Conservation (phyloP, 1,140 invertebrate genomes). For the Ganaspis sp. region DNA sequence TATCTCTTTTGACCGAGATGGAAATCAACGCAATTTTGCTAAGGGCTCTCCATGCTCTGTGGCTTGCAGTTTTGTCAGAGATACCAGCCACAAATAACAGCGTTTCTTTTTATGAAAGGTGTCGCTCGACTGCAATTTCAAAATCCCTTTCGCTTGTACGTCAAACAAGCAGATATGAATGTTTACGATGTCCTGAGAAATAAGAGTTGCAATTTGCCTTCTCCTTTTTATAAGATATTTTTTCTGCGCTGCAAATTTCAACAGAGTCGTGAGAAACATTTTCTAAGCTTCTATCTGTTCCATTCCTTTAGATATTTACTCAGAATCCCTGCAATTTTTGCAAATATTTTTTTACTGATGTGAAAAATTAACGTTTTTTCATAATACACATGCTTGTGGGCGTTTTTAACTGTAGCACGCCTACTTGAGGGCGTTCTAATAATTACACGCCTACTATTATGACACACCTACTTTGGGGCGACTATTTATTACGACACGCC, state of each 20-base stretch:
- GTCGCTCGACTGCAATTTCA: background rate
- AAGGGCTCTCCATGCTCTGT: background rate
- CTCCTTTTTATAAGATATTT: background rate
- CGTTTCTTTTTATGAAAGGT: slow-evolving; percentile 3
- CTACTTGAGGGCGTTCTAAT: too few species aligned
- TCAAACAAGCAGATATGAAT: slow-evolving; percentile 52
- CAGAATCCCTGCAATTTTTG: too few species aligned
- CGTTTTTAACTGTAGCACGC: too few species aligned
- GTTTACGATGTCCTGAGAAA: slow-evolving; percentile 48
- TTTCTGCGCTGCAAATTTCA: background rate
- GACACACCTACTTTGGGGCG: too few species aligned
- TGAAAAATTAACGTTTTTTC: too few species aligned
- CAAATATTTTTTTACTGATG: too few species aligned
- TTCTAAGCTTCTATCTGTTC: background rate
- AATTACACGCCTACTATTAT: too few species aligned
- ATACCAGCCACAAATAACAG: background rate
- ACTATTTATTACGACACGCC: too few species aligned
- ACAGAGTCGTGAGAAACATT: too few species aligned
- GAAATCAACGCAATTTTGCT: slow-evolving; percentile 2
- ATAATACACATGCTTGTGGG: too few species aligned
- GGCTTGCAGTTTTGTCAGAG: background rate
- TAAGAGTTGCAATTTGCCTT: slow-evolving; percentile 50
- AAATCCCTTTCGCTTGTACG: background rate
- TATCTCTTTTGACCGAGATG: background rate
- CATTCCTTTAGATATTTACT: background rate